Conservation (phyloP, 2,888 invertebrate genomes). For the Drosophila eohydei region DNA sequence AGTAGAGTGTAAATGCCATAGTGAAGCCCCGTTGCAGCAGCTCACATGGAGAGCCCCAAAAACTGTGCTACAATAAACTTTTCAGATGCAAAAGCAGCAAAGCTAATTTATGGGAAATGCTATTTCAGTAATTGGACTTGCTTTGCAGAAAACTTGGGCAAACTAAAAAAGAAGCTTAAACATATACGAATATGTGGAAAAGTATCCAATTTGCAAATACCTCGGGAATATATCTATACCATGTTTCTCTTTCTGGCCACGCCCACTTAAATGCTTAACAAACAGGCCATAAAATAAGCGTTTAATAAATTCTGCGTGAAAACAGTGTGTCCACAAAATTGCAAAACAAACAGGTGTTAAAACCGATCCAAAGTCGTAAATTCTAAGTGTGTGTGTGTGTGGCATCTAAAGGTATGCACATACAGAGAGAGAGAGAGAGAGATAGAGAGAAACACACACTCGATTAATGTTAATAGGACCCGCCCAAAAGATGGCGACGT, state of each 20-base stretch:
- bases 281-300: slow-evolving; percentile 60
- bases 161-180: not conserved
- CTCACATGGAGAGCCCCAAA: not conserved
- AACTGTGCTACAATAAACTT: slow-evolving; percentile 11
- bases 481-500: slow-evolving; percentile 54
- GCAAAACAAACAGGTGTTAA: slow-evolving; percentile 75
- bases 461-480: slow-evolving; percentile 73
- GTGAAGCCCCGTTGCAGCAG: not conserved
- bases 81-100: not conserved
- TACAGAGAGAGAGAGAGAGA: slow-evolving; percentile 23
- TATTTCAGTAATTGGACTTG: not conserved
- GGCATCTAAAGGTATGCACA: slow-evolving; percentile 26
- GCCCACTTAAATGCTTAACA: slow-evolving; percentile 54
- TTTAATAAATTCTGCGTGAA: slow-evolving; percentile 61
- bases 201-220: not conserved
- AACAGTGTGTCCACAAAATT: slow-evolving; percentile 61
- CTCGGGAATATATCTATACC: not conserved
- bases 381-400: slow-evolving; percentile 22
- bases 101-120: not conserved
- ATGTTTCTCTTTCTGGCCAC: slow-evolving; percentile 12
- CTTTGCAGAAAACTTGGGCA: not conserved
- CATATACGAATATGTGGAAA: not conserved
- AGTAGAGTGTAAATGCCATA: not conserved
- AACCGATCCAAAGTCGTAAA: slow-evolving; percentile 66
- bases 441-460: slow-evolving; percentile 14